Evolutionary conservation across 2,797 vertebrate species (phyloP), one percentile per base, ranked within the genome.

Genomic region (Tamandua tetradactyla): DNA sequence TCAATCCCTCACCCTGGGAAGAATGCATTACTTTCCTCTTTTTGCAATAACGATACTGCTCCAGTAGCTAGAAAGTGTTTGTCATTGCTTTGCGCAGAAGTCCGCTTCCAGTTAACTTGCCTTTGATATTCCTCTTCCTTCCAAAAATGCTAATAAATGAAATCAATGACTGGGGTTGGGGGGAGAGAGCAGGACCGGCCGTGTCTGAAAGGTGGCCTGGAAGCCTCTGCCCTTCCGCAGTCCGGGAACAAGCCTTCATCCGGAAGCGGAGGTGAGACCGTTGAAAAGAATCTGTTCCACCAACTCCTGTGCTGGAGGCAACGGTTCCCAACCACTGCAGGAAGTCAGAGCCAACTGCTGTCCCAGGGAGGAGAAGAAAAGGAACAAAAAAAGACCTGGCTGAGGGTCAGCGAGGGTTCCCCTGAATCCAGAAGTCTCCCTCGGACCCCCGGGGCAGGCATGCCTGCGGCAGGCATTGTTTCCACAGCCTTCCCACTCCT

Each of bases 401-500:
- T 14, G 49, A 25, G 61, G 12, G 23, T 62, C 14, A 4, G 2
- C 25, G 3, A 55, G 11, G 47, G 27, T n/a, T 47, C 12, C 25
- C 25, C 68, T 12, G 7, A 76, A 15, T 9, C 32, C 35, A 30
- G 23, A 9, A 30, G n/a, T 66, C 62, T 82, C 68, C 68, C 22
- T 35, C 23, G 68, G 44, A 35, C 23, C 35, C 42, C 25, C 47
- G 13, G 32, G 62, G 18, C 40, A 23, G 32, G 27, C 62, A 75
- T 71, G 57, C 47, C 7, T 23, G 71, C 18, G 25, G 52, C 55
- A 52, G 10, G 2, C 82, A 78, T 75, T 92, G 55, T 96, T 95
- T 89, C 88, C 86, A 78, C 13, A n/a, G n/a, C 4, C 1, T 47
- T 76, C 87, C 82, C 76, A 76, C 76, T 94, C 80, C 94, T 13